Evolutionary conservation across 2,797 vertebrate genomes (phyloP).

Genomic region (Liasis olivaceus): DNA sequence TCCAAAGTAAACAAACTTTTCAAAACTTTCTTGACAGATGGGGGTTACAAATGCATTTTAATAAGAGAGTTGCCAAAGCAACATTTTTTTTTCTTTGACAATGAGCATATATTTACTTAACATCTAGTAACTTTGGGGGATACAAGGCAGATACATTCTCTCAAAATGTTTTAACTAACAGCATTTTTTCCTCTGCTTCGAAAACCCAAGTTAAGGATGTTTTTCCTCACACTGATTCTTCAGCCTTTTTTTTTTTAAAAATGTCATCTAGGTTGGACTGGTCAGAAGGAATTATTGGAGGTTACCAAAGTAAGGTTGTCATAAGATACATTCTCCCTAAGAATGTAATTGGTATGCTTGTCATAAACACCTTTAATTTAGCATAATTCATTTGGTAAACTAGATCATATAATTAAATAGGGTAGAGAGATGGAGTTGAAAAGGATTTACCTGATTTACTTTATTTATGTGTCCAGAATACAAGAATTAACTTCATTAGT

Average conservation of each 20-base stretch:
- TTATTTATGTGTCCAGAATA: slow-evolving; percentile 39
- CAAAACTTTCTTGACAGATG: slow-evolving; percentile 84
- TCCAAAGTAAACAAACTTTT: slow-evolving; percentile 87
- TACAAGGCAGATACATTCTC: slow-evolving; percentile 79
- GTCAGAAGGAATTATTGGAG: slow-evolving; percentile 64
- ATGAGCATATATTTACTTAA: slow-evolving; percentile 82
- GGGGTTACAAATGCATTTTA: slow-evolving; percentile 83
- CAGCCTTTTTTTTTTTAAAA: slow-evolving; percentile 59
- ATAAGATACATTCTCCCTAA: slow-evolving; percentile 69
- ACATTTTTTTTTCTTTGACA: slow-evolving; percentile 65
- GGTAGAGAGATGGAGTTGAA: background rate
- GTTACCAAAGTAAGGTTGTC: slow-evolving; percentile 63
- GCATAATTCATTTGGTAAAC: slow-evolving; percentile 58
- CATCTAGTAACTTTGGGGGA: slow-evolving; percentile 80
- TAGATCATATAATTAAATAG: slow-evolving; percentile 38
- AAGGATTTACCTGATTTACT: slow-evolving; percentile 37
- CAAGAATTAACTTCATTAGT: slow-evolving; percentile 36
- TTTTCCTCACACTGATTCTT: slow-evolving; percentile 74
- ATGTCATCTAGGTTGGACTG: slow-evolving; percentile 70
- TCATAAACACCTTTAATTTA: slow-evolving; percentile 71
- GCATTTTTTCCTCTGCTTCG: slow-evolving; percentile 55
- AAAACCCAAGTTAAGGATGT: slow-evolving; percentile 75
- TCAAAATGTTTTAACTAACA: slow-evolving; percentile 77
- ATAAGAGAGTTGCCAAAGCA: slow-evolving; percentile 83
- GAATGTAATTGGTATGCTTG: slow-evolving; percentile 69